Evolutionary conservation across 2,797 vertebrate species (phyloP), one percentile per base, ranked within the genome.

Genomic region (Oceanodroma leucorhoa): DNA sequence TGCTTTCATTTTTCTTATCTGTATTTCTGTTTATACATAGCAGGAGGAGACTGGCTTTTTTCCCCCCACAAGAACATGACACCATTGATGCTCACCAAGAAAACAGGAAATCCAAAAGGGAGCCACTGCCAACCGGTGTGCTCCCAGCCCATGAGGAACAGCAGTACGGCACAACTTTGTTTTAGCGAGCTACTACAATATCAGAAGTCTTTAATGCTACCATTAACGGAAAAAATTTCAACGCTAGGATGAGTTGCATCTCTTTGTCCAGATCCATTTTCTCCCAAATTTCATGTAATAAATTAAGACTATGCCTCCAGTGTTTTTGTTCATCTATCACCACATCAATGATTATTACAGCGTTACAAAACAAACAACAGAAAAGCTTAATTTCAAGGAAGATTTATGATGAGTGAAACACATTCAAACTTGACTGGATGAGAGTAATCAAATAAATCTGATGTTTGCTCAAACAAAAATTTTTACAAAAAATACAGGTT

Each of bases 341-440:
- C 34, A 48, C 0, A 23, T 58, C 57, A 1, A 21, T 81, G 70
- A 76, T 76, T 83, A 91, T 81, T 34, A 51, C 23, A 81, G 65
- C 4, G 0, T 88, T 85, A 71, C 76, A 90, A 90, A 96, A 77
- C 34, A 78, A 93, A 72, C 51, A 83, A 69, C 36, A 71, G 32
- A 83, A 83, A 83, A 86, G 48, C 40, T 86, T 83, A 34, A 79
- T 91, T 95, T 94, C 62, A 81, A 79, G 60, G 62, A 89, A 94
- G 85, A 95, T 91, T 90, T 90, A 94, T 67, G 70, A 41, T 40
- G 24, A 85, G 24, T 34, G 29, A 87, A 96, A 86, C 15, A 36
- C 36, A 76, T 57, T 88, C 55, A 91, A 69, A 83, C n/a, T 69
- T 73, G 22, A 70, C 69, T 66, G 32, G 70, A 78, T 45, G 36